Base-by-base conservation (phyloP, 1,140 invertebrate genomes). In the Hylaeus volcanicus region DNA sequence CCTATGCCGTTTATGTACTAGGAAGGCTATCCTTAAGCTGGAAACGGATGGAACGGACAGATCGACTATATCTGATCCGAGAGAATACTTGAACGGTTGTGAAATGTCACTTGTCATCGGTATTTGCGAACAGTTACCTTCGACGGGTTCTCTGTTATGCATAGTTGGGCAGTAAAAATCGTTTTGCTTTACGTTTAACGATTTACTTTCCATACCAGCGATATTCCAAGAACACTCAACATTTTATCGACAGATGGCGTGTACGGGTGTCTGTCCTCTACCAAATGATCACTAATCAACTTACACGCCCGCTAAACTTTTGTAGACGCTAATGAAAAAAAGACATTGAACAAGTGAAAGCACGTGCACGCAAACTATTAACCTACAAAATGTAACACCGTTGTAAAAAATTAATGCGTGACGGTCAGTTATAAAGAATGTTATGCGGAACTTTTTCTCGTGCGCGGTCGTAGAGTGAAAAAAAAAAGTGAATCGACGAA, bases 61-160 rank as follows among this genome's bases (percentile, higher is more conserved):
- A 61, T 81, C 70, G 70, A 81, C 71, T 26, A 11, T 70, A 63
- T 56, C 43, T 66, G 43, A 81, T 65, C 5, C 73, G 70, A 43
- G 48, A 63, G 63, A 68, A 82, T 61, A 41, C 12, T 61, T 55
- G 41, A 14, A 51, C 39, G 41, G n/a, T 9, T 12, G 41, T 12
- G n/a, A n/a, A 43, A 9, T 37, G 68, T 56, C 68, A 63, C 45
- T n/a, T 45, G 45, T 48, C 64, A 45, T 9, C 64, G 64, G 43
- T 66, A 9, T 48, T 66, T 66, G 45, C 64, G 45, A 66, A 45
- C 6, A 8, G 64, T 45, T 26, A n/a, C n/a, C 43, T 66, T 61
- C 26, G 15, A 45, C 41, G 4, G 8, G 45, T 48, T 48, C 45
- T 48, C 45, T 48, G 45, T 48, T 48, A 3, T 48, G 8, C 45